Percentiles rank a stretch among this genome's conserved stretches.
These are phyloP conservation scores for Parapristionchus giblindavisi DNA, from an alignment of 2,888 invertebrate species.

Conservation along the genomic window DNA sequence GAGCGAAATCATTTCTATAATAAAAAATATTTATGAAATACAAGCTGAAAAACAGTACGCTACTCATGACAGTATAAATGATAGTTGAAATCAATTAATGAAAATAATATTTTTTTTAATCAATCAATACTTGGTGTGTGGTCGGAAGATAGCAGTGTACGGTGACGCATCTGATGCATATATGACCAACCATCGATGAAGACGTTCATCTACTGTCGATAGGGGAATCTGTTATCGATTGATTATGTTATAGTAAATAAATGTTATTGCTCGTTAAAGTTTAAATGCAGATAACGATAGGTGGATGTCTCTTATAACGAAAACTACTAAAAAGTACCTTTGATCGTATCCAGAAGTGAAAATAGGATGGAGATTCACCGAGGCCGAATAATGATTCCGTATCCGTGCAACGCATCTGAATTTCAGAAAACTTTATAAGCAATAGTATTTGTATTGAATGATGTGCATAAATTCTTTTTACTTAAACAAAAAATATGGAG, in stretches of 20 bases:
- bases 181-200: conserved; percentile 37
- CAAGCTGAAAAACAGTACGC: neutral
- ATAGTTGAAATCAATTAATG: too few species aligned
- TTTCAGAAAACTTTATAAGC: too few species aligned
- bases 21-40: neutral
- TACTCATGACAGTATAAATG: too few species aligned
- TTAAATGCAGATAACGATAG: neutral
- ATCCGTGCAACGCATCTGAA: too few species aligned
- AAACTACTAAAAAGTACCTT: too few species aligned
- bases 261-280: neutral
- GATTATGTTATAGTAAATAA: neutral
- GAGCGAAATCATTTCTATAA: conserved; percentile 53
- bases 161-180: conserved; percentile 36
- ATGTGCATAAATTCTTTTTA: too few species aligned
- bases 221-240: conserved; percentile 32
- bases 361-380: too few species aligned
- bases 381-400: too few species aligned
- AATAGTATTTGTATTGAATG: too few species aligned
- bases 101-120: too few species aligned
- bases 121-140: conserved; percentile 27
- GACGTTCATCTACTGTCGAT: conserved; percentile 17
- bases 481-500: too few species aligned
- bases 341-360: too few species aligned
- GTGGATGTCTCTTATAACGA: neutral
- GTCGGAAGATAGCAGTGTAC: conserved; percentile 17